Conservation (phyloP, 2,797 vertebrate genomes). For the Streptopelia turtur region DNA sequence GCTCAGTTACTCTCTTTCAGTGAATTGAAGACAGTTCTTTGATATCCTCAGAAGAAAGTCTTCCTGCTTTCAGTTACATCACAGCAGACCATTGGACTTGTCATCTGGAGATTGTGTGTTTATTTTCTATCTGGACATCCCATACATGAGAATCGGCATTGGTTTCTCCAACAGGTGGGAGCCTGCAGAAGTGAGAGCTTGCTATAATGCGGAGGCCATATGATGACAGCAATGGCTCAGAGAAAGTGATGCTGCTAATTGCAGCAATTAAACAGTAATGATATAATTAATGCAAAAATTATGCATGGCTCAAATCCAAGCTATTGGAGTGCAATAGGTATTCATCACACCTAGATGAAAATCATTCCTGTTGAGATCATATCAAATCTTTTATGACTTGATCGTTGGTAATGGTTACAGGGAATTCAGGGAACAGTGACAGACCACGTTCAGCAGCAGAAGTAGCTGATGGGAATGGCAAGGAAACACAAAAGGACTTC, state of each 20-base stretch:
- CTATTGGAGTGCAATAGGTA: constrained; percentile 7
- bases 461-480: background rate
- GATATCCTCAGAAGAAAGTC: background rate
- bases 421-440: background rate
- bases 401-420: background rate
- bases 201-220: background rate
- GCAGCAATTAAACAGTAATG: constrained; percentile 65
- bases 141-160: background rate
- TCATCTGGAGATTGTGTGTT: background rate
- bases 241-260: constrained; percentile 59
- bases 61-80: background rate
- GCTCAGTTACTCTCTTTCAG: background rate
- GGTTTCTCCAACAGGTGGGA: background rate
- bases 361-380: constrained; percentile 11
- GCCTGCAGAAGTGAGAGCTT: background rate
- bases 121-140: background rate
- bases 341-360: constrained; percentile 47
- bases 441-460: background rate
- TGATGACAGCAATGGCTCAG: constrained; percentile 43
- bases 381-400: constrained; percentile 26
- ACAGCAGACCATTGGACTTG: background rate
- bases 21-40: background rate
- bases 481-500: background rate
- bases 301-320: constrained; percentile 51
- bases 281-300: constrained; percentile 58